Base-by-base conservation (phyloP, 1,140 invertebrate species). In the Orius laevigatus region DNA sequence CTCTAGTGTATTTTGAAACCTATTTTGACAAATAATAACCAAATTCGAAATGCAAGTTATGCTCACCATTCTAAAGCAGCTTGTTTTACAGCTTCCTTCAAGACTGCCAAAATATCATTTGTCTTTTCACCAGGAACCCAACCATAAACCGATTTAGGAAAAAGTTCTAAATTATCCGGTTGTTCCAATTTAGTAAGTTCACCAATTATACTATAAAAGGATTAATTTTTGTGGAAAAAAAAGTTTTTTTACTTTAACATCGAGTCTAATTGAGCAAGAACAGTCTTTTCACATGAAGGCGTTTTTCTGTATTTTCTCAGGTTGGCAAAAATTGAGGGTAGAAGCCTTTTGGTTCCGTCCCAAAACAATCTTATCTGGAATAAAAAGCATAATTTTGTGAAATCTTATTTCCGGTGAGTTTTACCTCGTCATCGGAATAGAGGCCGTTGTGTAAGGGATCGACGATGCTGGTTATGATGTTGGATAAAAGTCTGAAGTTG, bases 251-350 rank as follows among this genome's bases (percentile, higher is more conserved):
- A 71, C 70, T 66, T 68, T 25, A 87, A 65, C 44, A 84, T 76
- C 51, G 80, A 76, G 48, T 70, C 70, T 0, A 84, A 63, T 31
- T 79, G 71, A 57, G 73, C 72, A 56, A 81, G 66, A 6, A 73
- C 70, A 50, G 71, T 74, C 58, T 78, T 80, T 55, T 85, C 82
- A 15, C 75, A 78, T 0, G 69, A 65, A 12, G 66, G 70, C 56
- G 80, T 75, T 56, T 79, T 81, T 51, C 82, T 70, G 14, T 86
- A 68, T 62, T 83, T 84, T 48, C 80, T 66, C 16, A 88, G 67
- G 32, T 76, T 68, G 50, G 74, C 75, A 50, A 79, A 77, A 54
- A 81, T 83, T 5, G 81, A 83, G 18, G 81, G 81, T 6, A 86
- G 58, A 5, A 86, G 56, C 60, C 80, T 79, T 55, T 73, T 81